phyloP scores from a whole-genome alignment of 1,140 invertebrate species.

The Glomeris maerens region DNA sequence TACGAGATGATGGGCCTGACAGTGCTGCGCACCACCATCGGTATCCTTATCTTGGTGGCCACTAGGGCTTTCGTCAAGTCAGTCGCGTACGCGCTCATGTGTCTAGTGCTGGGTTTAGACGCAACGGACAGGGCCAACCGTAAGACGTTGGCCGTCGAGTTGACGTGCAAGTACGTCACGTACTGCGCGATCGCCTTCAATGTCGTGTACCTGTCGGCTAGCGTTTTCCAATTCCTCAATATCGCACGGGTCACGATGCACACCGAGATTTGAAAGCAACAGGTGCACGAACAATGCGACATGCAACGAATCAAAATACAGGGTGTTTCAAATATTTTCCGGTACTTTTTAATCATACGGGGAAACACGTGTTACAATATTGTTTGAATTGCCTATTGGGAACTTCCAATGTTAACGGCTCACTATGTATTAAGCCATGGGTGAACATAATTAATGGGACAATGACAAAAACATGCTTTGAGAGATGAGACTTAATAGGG shows the following conservation, averaged over 20 bases:
- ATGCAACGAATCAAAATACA: too few species aligned
- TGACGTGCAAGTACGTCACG: conserved; percentile 63
- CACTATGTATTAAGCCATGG: too few species aligned
- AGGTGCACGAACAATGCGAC: too few species aligned
- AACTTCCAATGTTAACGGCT: too few species aligned
- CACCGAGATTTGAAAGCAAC: conserved; percentile 67
- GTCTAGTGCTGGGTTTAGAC: conserved; percentile 49
- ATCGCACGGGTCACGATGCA: conserved; percentile 69
- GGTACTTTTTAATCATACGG: too few species aligned
- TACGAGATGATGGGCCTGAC: conserved; percentile 46
- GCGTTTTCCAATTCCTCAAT: conserved; percentile 53
- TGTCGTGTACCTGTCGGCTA: conserved; percentile 58
- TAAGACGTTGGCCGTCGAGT: conserved; percentile 41
- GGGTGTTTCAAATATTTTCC: too few species aligned
- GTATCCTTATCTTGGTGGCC: conserved; percentile 52
- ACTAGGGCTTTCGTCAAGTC: conserved; percentile 52
- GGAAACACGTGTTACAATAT: too few species aligned
- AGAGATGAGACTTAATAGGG: too few species aligned
- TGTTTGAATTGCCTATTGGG: too few species aligned
- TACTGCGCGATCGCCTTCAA: conserved; percentile 60
- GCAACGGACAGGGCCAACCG: conserved; percentile 30
- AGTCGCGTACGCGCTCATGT: conserved; percentile 48
- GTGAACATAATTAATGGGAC: too few species aligned
- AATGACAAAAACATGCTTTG: too few species aligned
- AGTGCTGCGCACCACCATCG: conserved; percentile 52